These are phyloP conservation scores for Malurus leucopterus DNA, from an alignment of 2,797 vertebrate genomes.

Conservation along the genomic window DNA sequence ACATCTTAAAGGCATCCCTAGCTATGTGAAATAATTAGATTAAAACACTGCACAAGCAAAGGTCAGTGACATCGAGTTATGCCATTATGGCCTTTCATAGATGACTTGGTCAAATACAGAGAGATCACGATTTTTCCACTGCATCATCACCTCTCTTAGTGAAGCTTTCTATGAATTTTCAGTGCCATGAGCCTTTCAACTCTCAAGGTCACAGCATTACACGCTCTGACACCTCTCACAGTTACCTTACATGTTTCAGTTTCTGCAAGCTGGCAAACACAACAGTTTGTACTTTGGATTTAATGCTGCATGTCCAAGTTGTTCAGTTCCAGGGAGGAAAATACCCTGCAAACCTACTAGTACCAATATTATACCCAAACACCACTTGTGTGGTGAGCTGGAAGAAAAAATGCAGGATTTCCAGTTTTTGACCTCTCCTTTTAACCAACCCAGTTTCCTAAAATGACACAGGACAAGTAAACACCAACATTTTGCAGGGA, in stretches of 20 bases:
- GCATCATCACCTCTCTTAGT: not conserved
- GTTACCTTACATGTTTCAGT: not conserved
- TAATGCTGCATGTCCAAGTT: not conserved
- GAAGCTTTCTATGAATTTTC: slow-evolving; percentile 12
- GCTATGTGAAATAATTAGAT: not conserved
- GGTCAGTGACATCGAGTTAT: not conserved
- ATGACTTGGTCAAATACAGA: not conserved
- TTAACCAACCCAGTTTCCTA: not conserved
- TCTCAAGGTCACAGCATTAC: slow-evolving; percentile 1
- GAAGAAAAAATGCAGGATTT: not conserved
- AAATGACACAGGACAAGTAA: not conserved
- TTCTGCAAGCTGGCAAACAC: slow-evolving; percentile 5
- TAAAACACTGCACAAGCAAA: not conserved
- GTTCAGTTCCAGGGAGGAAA: not conserved
- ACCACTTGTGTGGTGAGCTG: not conserved
- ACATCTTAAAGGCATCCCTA: not conserved
- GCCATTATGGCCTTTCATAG: not conserved
- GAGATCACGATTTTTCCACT: not conserved
- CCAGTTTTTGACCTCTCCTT: not conserved
- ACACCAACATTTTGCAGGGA: not conserved
- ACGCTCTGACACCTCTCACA: not conserved
- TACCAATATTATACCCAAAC: not conserved
- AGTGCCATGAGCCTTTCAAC: not conserved
- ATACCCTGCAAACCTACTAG: not conserved
- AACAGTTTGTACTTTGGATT: not conserved